Base-by-base conservation (phyloP, 2,888 invertebrate genomes). In the Argynnis bischoffii region DNA sequence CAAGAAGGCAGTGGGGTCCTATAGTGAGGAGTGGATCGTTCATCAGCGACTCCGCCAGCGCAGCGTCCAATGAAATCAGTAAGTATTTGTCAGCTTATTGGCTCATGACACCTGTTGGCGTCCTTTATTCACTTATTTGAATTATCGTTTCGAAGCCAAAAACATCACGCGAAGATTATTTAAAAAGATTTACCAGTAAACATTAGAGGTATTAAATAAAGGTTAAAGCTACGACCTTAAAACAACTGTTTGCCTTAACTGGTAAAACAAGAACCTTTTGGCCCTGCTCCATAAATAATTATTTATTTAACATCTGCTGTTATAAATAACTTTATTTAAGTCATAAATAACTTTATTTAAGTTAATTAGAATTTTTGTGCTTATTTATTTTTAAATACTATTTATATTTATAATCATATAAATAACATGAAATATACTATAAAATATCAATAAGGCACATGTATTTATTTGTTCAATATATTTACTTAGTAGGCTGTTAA, bases 1-100 rank as follows among this genome's bases (percentile, higher is more conserved):
- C 83, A 47, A 83, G 90, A 75, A 85, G 91, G 72, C 90, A 92
- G 70, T 92, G 90, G 90, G 90, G 90, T 55, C 88, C 92, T 6
- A 80, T 84, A 57, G 81, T 82, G 63, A 83, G 92, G 61, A 88
- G 84, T 73, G 83, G 85, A 65, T 90, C 91, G 14, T 91, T 86
- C 75, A 77, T 85, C 67, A 84, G 80, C 74, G 92, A 92, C 68
- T 73, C 87, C 14, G 81, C 85, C 47, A 78, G 79, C 66, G 75
- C 85, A 72, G 83, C 89, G 15, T 87, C 87, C n/a, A 91, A 89
- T 76, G 92, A 92, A 71, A 90, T 90, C 72, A 87, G 92, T 92
- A 82, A 90, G 90, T 88, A 79, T 70, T 72, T 74, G 78, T 78
- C 78, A 64, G 66, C 79, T 79, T 79, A 81, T 81, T 79, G 77